A percentile compares a stretch with the other conserved stretches of the same genome.
phyloP scores from a whole-genome alignment of 2,113 vertebrate genomes.

The Solenodon paradoxus region DNA sequence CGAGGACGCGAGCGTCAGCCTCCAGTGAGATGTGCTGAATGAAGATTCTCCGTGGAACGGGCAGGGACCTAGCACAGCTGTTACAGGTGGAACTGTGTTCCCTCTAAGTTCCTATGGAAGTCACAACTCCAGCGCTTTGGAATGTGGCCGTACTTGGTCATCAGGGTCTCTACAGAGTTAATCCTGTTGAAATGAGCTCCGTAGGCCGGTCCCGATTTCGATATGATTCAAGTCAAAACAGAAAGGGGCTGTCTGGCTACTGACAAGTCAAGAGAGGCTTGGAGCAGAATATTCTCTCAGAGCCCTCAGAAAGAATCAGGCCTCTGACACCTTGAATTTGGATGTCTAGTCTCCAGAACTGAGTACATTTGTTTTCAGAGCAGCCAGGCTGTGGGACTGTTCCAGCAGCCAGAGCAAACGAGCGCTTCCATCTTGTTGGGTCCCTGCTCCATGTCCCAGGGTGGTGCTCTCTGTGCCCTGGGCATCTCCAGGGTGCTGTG shows the following conservation, averaged over 20 bases:
- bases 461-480: neutral
- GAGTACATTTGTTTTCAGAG: neutral
- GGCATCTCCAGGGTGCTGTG: neutral
- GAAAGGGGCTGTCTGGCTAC: no score
- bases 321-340: neutral
- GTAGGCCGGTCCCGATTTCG: neutral
- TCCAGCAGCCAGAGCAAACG: neutral
- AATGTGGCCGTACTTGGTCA: neutral
- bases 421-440: no score
- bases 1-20: neutral
- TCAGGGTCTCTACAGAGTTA: neutral
- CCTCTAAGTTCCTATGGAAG: neutral
- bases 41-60: neutral
- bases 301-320: neutral
- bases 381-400: neutral
- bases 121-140: neutral
- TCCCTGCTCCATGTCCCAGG: neutral
- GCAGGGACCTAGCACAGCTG: no score
- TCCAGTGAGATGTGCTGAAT: neutral
- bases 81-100: neutral
- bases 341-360: neutral
- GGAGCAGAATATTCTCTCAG: neutral
- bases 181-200: neutral
- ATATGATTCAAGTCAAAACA: neutral
- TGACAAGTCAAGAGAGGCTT: neutral